Evolutionary conservation across 2,113 vertebrate genomes (phyloP).

Genomic region (Penelope pileata): DNA sequence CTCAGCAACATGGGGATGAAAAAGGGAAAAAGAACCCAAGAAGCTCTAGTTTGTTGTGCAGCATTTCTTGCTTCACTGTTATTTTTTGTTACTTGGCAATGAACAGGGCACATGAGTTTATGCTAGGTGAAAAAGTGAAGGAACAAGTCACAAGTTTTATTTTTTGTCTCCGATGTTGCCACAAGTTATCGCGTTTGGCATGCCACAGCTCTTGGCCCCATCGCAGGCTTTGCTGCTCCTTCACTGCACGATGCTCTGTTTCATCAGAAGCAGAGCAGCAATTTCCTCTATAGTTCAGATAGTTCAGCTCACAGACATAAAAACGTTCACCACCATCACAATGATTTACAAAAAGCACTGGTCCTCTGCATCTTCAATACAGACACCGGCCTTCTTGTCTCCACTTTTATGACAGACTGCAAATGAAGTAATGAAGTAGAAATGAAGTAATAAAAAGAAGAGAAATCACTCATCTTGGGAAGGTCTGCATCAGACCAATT

Average conservation of each 20-base stretch:
- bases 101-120: background rate
- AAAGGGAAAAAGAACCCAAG: background rate
- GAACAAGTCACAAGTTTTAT: background rate
- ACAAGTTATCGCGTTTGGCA: background rate
- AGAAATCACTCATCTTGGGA: conserved; percentile 20
- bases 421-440: conserved; percentile 52
- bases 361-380: background rate
- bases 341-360: conserved; percentile 25
- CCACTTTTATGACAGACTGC: conserved; percentile 13
- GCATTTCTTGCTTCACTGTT: background rate
- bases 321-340: background rate
- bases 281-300: background rate
- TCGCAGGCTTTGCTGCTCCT: background rate
- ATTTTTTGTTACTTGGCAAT: background rate
- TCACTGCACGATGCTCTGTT: background rate
- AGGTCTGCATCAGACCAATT: conserved; percentile 45
- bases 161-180: background rate
- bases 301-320: background rate
- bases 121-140: background rate
- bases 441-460: background rate
- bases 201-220: background rate
- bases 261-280: background rate
- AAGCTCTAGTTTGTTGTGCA: rapidly evolving
- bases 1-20: background rate
- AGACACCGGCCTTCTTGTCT: conserved; percentile 4